Percentiles rank a stretch among this genome's conserved stretches.
Conservation (phyloP, 1,140 invertebrate genomes). For the Pantala flavescens region DNA sequence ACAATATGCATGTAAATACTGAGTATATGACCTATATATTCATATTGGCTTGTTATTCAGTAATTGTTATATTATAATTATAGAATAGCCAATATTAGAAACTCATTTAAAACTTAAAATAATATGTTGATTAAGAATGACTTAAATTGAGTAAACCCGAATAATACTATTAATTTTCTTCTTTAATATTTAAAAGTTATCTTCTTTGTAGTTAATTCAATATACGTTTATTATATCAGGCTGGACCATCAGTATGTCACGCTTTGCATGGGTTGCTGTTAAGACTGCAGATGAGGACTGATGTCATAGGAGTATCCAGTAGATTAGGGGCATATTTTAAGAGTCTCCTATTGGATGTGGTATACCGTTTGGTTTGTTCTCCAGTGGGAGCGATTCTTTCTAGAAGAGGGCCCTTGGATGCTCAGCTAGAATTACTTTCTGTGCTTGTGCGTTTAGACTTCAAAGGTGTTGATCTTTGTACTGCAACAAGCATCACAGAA, state of each 20-base stretch:
- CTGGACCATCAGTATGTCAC: slow-evolving; percentile 65
- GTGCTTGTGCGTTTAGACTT: slow-evolving; percentile 55
- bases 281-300: slow-evolving; percentile 56
- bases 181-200: too few species aligned
- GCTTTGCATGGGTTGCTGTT: slow-evolving; percentile 61
- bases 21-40: too few species aligned
- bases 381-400: slow-evolving; percentile 57
- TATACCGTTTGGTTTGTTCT: slow-evolving; percentile 55
- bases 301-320: slow-evolving; percentile 45
- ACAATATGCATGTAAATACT: too few species aligned
- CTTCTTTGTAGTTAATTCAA: too few species aligned
- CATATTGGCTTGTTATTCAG: too few species aligned
- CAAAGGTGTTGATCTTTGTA: slow-evolving; percentile 54
- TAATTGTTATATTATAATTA: too few species aligned
- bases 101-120: too few species aligned
- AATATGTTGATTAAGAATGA: too few species aligned
- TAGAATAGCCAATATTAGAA: too few species aligned
- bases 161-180: too few species aligned
- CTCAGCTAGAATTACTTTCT: slow-evolving; percentile 61
- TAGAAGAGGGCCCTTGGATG: slow-evolving; percentile 68
- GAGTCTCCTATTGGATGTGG: slow-evolving; percentile 54
- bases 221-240: slow-evolving; percentile 35
- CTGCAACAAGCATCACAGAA: slow-evolving; percentile 62
- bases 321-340: slow-evolving; percentile 51
- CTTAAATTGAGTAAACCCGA: too few species aligned